phyloP scores from a whole-genome alignment of 2,113 vertebrate genomes.

The Nyctibius bracteatus region DNA sequence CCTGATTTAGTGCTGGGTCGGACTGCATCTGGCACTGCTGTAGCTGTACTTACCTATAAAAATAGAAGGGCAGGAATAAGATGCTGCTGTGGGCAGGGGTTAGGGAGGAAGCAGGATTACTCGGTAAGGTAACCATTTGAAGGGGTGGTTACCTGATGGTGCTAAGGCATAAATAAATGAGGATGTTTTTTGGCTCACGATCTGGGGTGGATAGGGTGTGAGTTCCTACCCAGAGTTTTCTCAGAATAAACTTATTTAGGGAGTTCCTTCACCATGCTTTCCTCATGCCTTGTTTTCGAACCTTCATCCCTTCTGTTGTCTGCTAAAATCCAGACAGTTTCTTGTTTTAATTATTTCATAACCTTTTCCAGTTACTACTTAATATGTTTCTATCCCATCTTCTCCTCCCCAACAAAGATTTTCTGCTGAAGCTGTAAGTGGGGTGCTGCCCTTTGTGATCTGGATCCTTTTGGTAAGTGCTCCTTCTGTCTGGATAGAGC shows the following conservation, averaged over 20 bases:
- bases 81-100: background rate
- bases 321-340: background rate
- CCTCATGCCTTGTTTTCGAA: background rate
- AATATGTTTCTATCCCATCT: rapidly evolving
- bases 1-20: background rate
- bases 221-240: background rate
- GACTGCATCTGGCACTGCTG: background rate
- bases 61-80: background rate
- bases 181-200: rapidly evolving
- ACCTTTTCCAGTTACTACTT: background rate
- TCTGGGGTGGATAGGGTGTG: rapidly evolving
- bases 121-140: background rate
- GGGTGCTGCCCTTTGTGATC: background rate
- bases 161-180: background rate
- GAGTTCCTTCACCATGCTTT: background rate
- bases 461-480: too few relatives aligned
- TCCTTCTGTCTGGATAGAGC: background rate
- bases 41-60: background rate
- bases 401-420: background rate
- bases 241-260: background rate
- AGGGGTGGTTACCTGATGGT: background rate
- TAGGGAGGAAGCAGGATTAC: background rate
- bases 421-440: background rate
- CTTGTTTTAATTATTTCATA: background rate
- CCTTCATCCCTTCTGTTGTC: background rate